These are phyloP conservation scores for Polyergus mexicanus DNA, from an alignment of 1,140 invertebrate species.

Conservation along the genomic window DNA sequence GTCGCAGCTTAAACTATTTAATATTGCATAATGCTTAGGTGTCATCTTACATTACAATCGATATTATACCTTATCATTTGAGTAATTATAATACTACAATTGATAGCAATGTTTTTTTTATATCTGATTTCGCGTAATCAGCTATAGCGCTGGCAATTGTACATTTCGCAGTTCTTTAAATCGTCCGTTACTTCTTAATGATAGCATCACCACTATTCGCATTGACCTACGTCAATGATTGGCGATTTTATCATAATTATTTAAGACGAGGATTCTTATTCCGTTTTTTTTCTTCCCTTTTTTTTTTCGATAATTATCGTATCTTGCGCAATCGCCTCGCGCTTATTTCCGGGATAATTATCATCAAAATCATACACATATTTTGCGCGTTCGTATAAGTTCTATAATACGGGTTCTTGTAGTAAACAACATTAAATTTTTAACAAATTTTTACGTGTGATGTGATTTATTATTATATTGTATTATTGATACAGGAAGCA, in stretches of 20 bases:
- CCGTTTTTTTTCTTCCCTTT: neutral
- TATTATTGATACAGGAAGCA: neutral
- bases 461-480: too few species aligned
- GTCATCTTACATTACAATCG: neutral
- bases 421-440: neutral
- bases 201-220: neutral
- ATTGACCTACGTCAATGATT: neutral
- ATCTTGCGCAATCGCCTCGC: neutral
- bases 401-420: neutral
- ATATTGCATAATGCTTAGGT: neutral
- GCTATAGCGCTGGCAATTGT: neutral
- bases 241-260: neutral
- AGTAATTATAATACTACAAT: neutral
- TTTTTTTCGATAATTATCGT: neutral
- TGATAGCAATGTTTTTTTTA: neutral
- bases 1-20: too few species aligned
- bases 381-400: neutral
- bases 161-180: neutral
- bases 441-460: neutral
- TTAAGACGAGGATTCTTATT: neutral
- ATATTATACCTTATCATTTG: neutral
- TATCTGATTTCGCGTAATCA: slow-evolving; percentile 6
- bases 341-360: neutral
- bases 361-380: neutral
- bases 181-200: neutral